A percentile compares a stretch with the other conserved stretches of the same genome.
phyloP scores from a whole-genome alignment of 2,113 vertebrate species.

The Notechis scutatus region DNA sequence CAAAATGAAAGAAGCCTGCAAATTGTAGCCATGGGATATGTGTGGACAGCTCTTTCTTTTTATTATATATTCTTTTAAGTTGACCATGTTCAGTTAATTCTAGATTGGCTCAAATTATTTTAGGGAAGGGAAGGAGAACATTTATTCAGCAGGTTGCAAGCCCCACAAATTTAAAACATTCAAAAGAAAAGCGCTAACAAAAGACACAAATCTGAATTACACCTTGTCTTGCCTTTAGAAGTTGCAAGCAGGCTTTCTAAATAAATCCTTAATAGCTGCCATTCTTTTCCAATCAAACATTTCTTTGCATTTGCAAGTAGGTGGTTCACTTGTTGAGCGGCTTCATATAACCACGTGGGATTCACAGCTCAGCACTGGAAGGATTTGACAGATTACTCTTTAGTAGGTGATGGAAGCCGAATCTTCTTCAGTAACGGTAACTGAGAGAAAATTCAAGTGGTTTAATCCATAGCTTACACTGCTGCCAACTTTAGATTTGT shows the following conservation, averaged over 20 bases:
- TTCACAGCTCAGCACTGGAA: not conserved
- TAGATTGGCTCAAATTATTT: not conserved
- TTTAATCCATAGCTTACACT: too few relatives aligned
- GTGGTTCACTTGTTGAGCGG: not conserved
- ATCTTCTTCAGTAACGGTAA: accelerated
- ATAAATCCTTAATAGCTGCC: not conserved
- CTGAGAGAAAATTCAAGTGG: not conserved
- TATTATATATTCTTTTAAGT: not conserved
- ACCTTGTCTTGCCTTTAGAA: not conserved
- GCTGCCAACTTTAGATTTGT: not conserved
- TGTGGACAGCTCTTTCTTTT: not conserved
- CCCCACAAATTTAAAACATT: not conserved
- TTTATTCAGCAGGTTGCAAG: not conserved
- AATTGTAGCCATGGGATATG: not conserved
- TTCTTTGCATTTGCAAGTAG: not conserved
- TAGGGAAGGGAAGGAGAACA: conserved; percentile 2
- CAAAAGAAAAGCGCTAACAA: not conserved
- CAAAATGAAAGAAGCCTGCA: conserved; percentile 10
- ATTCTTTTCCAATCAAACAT: conserved; percentile 7
- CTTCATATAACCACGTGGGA: not conserved
- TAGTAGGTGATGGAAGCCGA: not conserved
- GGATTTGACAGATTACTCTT: not conserved
- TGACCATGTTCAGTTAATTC: not conserved
- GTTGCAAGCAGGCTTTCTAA: conserved; percentile 29
- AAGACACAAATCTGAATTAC: not conserved